phyloP scores from a whole-genome alignment of 2,113 vertebrate genomes.

The Aspiorhynchus laticeps region DNA sequence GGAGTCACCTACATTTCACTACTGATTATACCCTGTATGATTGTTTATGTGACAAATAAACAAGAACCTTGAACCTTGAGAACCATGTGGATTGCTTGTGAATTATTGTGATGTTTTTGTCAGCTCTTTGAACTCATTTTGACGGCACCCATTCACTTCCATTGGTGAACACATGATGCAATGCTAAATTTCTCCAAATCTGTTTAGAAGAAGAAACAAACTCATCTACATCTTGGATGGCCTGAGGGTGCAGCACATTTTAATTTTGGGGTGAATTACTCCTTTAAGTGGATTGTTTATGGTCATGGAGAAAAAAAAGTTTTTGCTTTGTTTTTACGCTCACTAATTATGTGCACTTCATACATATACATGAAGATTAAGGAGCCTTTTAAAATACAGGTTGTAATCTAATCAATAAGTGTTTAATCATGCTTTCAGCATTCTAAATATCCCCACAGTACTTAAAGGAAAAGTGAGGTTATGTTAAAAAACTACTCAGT shows the following conservation, averaged over 20 bases:
- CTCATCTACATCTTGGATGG: neutral
- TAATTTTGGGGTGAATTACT: neutral
- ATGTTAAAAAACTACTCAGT: neutral
- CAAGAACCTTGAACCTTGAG: no score
- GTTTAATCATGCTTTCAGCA: conserved; percentile 79
- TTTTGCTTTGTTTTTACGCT: conserved; percentile 17
- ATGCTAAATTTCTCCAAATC: neutral
- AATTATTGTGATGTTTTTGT: neutral
- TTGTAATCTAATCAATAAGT: conserved; percentile 70
- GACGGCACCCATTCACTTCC: neutral
- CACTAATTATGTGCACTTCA: conserved; percentile 61
- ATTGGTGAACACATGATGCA: neutral
- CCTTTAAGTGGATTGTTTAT: conserved; percentile 11
- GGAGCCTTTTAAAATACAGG: conserved; percentile 81
- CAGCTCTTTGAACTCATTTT: neutral
- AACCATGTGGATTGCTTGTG: neutral
- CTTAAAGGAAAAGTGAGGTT: conserved; percentile 8
- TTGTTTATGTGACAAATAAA: no score
- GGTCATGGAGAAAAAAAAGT: conserved; percentile 14
- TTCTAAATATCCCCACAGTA: conserved; percentile 67
- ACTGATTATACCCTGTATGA: no score
- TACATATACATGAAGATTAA: conserved; percentile 81
- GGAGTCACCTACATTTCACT: no score
- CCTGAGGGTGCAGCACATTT: neutral
- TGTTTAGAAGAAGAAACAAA: neutral